Evolutionary conservation across 92 coral and sea anemone genomes (phyloP).

Genomic region (Zoanthus sansibaricus): DNA sequence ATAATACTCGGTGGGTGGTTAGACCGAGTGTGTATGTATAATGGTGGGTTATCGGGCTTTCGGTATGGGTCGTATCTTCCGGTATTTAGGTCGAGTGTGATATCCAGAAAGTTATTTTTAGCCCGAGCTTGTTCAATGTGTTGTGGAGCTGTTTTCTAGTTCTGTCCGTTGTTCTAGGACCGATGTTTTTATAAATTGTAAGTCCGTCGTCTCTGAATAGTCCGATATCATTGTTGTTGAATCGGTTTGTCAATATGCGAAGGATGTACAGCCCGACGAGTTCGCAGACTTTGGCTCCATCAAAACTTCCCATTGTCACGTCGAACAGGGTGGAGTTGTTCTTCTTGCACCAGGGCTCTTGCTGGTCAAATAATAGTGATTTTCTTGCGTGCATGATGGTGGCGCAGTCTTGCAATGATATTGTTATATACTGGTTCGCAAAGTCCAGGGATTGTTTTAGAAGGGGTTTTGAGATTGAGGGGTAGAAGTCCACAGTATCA

Average conservation of each 20-base stretch:
- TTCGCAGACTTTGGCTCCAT: too few relatives aligned
- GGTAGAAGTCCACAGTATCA: too few relatives aligned
- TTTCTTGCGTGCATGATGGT: neutral
- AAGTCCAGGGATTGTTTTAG: too few relatives aligned
- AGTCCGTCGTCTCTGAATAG: conserved; percentile 18
- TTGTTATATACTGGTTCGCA: neutral
- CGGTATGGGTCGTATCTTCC: conserved; percentile 37
- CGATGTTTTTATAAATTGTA: neutral
- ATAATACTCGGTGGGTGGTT: conserved; percentile 41
- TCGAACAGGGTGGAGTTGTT: too few relatives aligned
- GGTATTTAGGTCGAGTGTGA: conserved; percentile 13
- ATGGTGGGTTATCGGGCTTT: conserved; percentile 40
- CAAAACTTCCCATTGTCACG: too few relatives aligned
- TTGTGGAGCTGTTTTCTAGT: conserved; percentile 1
- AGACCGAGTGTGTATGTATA: conserved; percentile 33
- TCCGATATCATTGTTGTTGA: neutral
- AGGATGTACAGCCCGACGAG: too few relatives aligned
- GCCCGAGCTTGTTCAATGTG: conserved; percentile 1
- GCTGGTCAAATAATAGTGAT: neutral
- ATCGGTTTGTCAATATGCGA: too few relatives aligned
- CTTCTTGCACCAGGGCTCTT: too few relatives aligned
- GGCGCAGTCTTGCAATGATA: neutral
- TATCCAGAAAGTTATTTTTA: conserved; percentile 29
- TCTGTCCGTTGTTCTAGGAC: conserved; percentile 18
- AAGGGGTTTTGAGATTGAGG: too few relatives aligned